A percentile compares a stretch with the other conserved stretches of the same genome.
phyloP scores from a whole-genome alignment of 2,888 invertebrate species.

The Hydriomena furcata region DNA sequence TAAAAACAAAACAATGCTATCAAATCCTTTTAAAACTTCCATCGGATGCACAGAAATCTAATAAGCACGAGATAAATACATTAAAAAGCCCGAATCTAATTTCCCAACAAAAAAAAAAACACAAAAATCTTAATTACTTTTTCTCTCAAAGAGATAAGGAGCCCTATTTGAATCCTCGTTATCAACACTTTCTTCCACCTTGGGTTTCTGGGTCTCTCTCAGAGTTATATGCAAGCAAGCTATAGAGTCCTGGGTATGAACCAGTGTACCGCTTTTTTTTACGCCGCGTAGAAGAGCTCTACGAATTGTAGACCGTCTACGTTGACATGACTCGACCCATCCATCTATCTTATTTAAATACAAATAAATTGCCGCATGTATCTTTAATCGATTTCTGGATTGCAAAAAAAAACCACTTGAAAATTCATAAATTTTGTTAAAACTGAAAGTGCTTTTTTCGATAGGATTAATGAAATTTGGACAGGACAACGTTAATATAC shows the following conservation, averaged over 20 bases:
- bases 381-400: too few relatives aligned
- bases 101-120: slow-evolving; percentile 63
- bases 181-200: slow-evolving; percentile 64
- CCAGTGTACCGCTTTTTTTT: background rate
- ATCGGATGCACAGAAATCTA: slow-evolving; percentile 52
- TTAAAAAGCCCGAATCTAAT: slow-evolving; percentile 70
- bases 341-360: too few relatives aligned
- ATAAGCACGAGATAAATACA: slow-evolving; percentile 64
- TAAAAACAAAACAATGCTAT: slow-evolving; percentile 27
- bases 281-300: background rate
- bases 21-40: slow-evolving; percentile 27
- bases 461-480: too few relatives aligned
- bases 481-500: too few relatives aligned
- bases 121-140: slow-evolving; percentile 78
- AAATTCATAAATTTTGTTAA: too few relatives aligned
- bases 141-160: slow-evolving; percentile 75
- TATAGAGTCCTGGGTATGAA: background rate
- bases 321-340: too few relatives aligned
- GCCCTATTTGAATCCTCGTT: slow-evolving; percentile 69
- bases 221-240: slow-evolving; percentile 8
- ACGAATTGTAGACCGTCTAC: background rate
- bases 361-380: too few relatives aligned
- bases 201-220: slow-evolving; percentile 32
- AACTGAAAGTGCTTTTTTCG: too few relatives aligned
- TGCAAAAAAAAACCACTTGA: too few relatives aligned